Base-by-base conservation (phyloP, 2,888 invertebrate genomes). In the Ashinkailepas kermadecensis region DNA sequence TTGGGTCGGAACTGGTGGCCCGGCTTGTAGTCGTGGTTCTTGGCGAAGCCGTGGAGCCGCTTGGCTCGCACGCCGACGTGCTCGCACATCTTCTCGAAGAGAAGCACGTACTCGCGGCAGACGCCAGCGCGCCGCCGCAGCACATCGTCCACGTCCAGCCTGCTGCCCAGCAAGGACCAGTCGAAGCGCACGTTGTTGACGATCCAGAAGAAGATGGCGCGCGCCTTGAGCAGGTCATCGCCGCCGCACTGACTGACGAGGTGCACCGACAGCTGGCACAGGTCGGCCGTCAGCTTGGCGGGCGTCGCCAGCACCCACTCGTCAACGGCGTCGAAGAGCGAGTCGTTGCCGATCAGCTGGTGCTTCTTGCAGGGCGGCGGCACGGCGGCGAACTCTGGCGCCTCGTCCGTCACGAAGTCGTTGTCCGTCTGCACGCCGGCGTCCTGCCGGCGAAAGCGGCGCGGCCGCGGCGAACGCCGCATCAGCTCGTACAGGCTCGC, bases 1-100 rank as follows among this genome's bases (percentile, higher is more conserved):
- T 84, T 85, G 0, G 85, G 86, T 39, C 84, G 84, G 81, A 86
- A 86, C 21, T 83, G 82, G 54, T 85, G 85, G 0, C 86, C 86
- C 0, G 85, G 84, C 67, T 85, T 83, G 78, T 82, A 86, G 79
- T 86, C 85, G 25, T 85, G 84, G 18, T 85, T 85, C 82, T 85
- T 86, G 13, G 85, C 86, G 81, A 86, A 87, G n/a, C 87, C 87
- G 64, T 86, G 85, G 11, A 87, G 84, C 54, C 84, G 84, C 78
- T 86, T 86, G 12, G 85, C 85, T 25, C 85, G 83, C 39, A 87
- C 84, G 13, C 85, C 85, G 15, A 85, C 85, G 67, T 84, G 78
- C 82, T 85, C 84, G 83, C 86, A 86, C 84, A 87, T 84, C 81
- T 86, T 86, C 21, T 83, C 83, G 79, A 86, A 86, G 13, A 86